Evolutionary conservation across 2,797 vertebrate species (phyloP), one percentile per base, ranked within the genome.

Genomic region (Gymnopithys bicolor): DNA sequence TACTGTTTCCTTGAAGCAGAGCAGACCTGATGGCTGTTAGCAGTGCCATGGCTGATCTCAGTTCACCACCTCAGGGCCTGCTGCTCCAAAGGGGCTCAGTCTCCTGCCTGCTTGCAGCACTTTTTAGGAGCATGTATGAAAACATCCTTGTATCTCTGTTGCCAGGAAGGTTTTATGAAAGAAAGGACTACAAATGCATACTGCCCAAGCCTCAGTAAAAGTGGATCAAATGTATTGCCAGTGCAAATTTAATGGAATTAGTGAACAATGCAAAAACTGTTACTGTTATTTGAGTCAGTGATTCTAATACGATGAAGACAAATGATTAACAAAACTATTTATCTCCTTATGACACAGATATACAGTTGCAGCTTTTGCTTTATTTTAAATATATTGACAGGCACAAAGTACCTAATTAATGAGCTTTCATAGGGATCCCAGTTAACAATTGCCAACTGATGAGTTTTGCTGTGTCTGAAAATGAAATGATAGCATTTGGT

Each of bases 331-430:
- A 39, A 74, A 93, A 80, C 24, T 39, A 5, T 70, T 88, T 76
- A 41, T 90, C 24, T 64, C 46, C 68, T 63, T 74, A 37, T 69
- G 86, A 33, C 43, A 59, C 18, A 56, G 48, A 62, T 58, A 58
- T 3, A 32, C 7, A 53, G 49, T 19, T 95, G 37, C 76, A 81
- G 51, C 77, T 84, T 43, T 91, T 63, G 13, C 49, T 71, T 63
- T 68, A 53, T 94, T 80, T 97, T 93, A 91, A 95, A 95, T 92
- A 75, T 66, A 64, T 71, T 94, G 84, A 94, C 69, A 89, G 76
- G 46, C 83, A 91, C 89, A 69, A 95, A 90, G 83, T 86, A 93
- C 68, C 79, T 96, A 96, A 95, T 95, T 97, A 97, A 96, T 92
- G 89, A 97, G 62, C 51, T 88, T 97, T 95, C 78, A 59, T 76